Conservation (phyloP, 2,113 vertebrate species). For the Rhodinocichla rosea region DNA sequence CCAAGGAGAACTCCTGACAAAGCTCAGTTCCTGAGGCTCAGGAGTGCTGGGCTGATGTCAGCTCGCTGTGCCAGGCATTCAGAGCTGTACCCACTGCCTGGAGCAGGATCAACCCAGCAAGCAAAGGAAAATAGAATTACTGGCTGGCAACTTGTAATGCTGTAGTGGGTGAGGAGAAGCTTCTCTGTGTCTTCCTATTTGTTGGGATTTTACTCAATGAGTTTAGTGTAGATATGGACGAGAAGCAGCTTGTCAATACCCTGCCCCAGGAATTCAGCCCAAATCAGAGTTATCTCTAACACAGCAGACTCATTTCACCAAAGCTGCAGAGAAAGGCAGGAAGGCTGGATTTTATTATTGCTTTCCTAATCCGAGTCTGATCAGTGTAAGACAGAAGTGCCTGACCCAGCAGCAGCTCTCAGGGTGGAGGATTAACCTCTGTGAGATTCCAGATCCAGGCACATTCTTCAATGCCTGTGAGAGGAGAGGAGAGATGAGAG, state of each 20-base stretch:
- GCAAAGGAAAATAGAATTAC: neutral
- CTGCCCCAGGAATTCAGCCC: neutral
- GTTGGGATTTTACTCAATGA: neutral
- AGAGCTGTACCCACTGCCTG: neutral
- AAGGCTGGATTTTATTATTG: neutral
- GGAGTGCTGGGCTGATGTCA: neutral
- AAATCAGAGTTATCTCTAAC: neutral
- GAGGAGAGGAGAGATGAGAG: neutral
- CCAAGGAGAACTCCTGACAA: neutral
- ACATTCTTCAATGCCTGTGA: neutral
- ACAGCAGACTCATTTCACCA: neutral
- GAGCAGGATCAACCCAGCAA: neutral
- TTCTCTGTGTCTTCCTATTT: neutral
- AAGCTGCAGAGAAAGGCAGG: neutral
- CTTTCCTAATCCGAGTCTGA: neutral
- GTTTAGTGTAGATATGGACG: neutral
- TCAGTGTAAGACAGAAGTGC: neutral
- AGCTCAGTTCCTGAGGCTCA: neutral
- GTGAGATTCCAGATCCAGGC: neutral
- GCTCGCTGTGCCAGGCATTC: neutral
- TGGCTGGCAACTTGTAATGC: neutral
- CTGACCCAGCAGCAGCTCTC: neutral
- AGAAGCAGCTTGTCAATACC: neutral
- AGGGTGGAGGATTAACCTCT: neutral
- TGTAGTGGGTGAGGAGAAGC: neutral